A percentile compares a stretch with the other conserved stretches of the same genome.
These are phyloP conservation scores for Cecidostiba fungosa DNA, from an alignment of 2,888 invertebrate species.

Conservation along the genomic window DNA sequence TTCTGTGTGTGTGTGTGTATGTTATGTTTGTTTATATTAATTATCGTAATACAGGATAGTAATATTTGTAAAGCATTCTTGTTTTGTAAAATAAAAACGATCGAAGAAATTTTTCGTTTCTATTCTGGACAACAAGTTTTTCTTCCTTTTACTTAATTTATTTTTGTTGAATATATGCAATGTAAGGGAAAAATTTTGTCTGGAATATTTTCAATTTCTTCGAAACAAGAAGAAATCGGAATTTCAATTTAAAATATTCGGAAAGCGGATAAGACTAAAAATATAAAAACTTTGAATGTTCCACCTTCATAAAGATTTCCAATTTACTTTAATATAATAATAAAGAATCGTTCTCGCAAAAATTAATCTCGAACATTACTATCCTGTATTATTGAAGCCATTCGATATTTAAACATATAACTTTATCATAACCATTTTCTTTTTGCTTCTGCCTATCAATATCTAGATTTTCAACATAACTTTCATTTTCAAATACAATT, in stretches of 20 bases:
- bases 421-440: neutral
- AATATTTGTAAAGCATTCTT: neutral
- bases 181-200: neutral
- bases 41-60: neutral
- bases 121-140: neutral
- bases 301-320: no score
- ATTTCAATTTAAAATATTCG: no score
- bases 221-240: neutral
- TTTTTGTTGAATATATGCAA: neutral
- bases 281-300: neutral
- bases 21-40: no score
- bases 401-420: neutral
- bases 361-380: neutral
- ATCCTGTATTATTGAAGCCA: neutral
- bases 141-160: no score
- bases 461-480: neutral
- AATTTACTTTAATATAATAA: no score
- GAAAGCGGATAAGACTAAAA: neutral
- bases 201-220: neutral
- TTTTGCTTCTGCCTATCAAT: neutral
- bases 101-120: no score
- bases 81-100: neutral
- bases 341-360: neutral
- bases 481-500: neutral
- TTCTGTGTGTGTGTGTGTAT: neutral